A percentile compares a stretch with the other conserved stretches of the same genome.
These are phyloP conservation scores for Scaptomyza parva DNA, from an alignment of 2,888 invertebrate species.

Conservation along the genomic window DNA sequence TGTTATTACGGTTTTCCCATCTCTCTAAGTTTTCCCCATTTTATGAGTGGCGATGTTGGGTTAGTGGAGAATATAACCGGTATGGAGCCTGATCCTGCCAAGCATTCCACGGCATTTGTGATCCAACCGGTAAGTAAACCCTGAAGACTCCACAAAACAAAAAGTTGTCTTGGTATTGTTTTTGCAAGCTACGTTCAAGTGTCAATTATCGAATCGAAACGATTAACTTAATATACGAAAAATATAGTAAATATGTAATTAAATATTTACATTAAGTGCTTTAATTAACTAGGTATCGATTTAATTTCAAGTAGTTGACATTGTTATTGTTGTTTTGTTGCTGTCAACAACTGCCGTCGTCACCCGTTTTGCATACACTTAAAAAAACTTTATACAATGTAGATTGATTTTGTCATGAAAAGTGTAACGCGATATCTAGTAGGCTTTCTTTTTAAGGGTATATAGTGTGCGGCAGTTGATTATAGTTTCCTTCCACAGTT, in stretches of 20 bases:
- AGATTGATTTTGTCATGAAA: too few relatives aligned
- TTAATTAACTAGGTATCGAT: conserved; percentile 39
- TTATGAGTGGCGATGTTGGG: conserved; percentile 89
- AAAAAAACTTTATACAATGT: too few relatives aligned
- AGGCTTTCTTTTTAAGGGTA: conserved; percentile 8
- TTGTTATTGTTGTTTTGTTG: conserved; percentile 5
- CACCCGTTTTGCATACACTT: too few relatives aligned
- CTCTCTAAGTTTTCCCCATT: conserved; percentile 94
- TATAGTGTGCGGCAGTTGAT: too few relatives aligned
- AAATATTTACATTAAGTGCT: conserved; percentile 42
- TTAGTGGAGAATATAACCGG: conserved; percentile 89
- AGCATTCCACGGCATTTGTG: conserved; percentile 90
- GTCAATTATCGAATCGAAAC: conserved; percentile 43
- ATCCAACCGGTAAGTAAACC: conserved; percentile 89
- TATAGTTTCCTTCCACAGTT: conserved; percentile 40
- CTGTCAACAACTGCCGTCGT: conserved; percentile 21
- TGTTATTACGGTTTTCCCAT: conserved; percentile 97
- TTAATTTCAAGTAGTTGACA: conserved; percentile 20
- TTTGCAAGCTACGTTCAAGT: conserved; percentile 51
- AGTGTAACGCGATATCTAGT: too few relatives aligned
- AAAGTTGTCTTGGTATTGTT: conserved; percentile 11
- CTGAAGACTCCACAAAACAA: conserved; percentile 28
- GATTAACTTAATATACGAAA: conserved; percentile 35
- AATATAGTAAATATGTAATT: conserved; percentile 41
- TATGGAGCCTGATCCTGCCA: conserved; percentile 87